Percentiles rank a stretch among this genome's conserved stretches.
phyloP scores from a whole-genome alignment of 2,113 vertebrate species.

The Hemibagrus wyckioides region DNA sequence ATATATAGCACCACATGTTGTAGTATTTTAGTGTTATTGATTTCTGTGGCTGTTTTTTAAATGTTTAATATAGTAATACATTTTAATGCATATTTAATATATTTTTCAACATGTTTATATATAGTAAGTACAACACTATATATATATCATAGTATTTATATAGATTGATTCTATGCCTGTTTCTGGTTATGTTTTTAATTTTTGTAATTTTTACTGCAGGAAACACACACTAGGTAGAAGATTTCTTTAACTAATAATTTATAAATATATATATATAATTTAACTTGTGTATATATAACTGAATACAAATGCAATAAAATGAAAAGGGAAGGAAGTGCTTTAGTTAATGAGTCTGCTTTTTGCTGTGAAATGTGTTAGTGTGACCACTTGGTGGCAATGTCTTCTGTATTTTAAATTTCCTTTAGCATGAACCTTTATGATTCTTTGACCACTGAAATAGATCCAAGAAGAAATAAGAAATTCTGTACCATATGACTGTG shows the following conservation, averaged over 20 bases:
- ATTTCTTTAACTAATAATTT: background rate
- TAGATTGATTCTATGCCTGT: background rate
- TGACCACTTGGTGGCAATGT: slow-evolving; percentile 22
- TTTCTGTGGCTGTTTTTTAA: background rate
- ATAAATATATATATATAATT: too few species aligned
- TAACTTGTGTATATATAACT: background rate
- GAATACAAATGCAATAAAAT: background rate
- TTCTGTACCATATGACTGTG: background rate
- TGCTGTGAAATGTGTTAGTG: background rate
- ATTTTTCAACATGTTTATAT: background rate
- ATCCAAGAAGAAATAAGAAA: background rate
- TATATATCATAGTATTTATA: background rate
- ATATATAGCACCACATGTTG: background rate
- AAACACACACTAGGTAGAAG: background rate
- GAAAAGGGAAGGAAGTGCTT: background rate
- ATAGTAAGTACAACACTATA: too few species aligned
- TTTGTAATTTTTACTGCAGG: background rate
- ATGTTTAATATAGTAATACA: background rate
- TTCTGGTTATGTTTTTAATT: too few species aligned
- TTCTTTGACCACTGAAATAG: background rate
- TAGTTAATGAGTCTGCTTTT: background rate
- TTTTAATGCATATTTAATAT: background rate
- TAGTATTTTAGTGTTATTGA: background rate
- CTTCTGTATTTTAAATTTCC: background rate
- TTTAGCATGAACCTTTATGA: background rate